Evolutionary conservation across 2,888 invertebrate genomes (phyloP).

Genomic region (Mesochorus sp.): DNA sequence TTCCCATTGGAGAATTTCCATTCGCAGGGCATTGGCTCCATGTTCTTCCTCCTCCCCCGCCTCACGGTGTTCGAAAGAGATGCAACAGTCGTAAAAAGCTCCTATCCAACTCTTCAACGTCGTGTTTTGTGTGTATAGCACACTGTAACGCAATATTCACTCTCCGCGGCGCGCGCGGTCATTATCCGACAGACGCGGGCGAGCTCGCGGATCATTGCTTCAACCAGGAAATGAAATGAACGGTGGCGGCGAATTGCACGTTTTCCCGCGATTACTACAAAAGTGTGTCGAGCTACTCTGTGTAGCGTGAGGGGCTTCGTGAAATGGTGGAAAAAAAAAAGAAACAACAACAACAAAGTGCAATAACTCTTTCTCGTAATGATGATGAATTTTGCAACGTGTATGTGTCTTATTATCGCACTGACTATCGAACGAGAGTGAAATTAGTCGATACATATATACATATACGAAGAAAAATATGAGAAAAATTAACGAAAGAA

Average conservation of each 20-base stretch:
- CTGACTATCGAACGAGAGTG: constrained; percentile 30
- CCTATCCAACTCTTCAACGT: background rate
- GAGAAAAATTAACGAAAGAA: too few species aligned
- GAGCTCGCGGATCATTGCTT: constrained; percentile 74
- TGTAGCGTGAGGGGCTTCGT: constrained; percentile 1
- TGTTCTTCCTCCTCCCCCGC: background rate
- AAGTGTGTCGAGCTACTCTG: constrained; percentile 68
- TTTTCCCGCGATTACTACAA: constrained; percentile 77
- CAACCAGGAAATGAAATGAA: constrained; percentile 79
- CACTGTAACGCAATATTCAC: constrained; percentile 64
- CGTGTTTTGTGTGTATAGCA: background rate
- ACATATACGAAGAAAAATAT: background rate
- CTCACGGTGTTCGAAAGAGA: background rate
- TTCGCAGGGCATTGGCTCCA: background rate
- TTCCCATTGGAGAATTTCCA: background rate
- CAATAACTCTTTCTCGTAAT: constrained; percentile 32
- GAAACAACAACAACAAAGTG: constrained; percentile 22
- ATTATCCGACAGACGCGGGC: constrained; percentile 72
- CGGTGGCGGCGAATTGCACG: constrained; percentile 74
- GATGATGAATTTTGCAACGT: constrained; percentile 41
- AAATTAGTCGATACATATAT: background rate
- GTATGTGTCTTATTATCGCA: constrained; percentile 20
- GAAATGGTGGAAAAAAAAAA: constrained; percentile 13
- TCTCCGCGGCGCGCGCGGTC: constrained; percentile 47
- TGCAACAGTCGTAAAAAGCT: background rate